Evolutionary conservation across 2,797 vertebrate genomes (phyloP).

Genomic region (Schizopygopsis malacanthus): DNA sequence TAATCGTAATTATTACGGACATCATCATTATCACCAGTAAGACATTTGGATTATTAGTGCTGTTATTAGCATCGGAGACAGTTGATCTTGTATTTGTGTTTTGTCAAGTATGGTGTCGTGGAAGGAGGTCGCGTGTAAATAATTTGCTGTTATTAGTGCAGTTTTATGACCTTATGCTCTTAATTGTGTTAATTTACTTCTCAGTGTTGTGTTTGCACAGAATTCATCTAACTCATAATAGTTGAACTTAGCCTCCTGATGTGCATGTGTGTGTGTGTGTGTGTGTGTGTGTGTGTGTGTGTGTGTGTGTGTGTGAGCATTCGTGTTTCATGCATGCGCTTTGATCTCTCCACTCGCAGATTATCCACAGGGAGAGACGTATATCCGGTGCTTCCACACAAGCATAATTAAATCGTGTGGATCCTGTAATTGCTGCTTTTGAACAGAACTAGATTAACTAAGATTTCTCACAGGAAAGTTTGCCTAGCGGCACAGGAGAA

Average conservation of each 20-base stretch:
- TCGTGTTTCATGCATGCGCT: neutral
- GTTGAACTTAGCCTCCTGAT: conserved; percentile 15
- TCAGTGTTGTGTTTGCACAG: conserved; percentile 3
- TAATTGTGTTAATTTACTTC: conserved; percentile 5
- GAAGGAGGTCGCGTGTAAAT: conserved; percentile 10
- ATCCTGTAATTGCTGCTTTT: conserved; percentile 66
- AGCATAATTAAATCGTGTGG: conserved; percentile 62
- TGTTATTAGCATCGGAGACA: conserved; percentile 59
- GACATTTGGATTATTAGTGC: conserved; percentile 56
- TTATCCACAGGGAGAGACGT: conserved; percentile 36
- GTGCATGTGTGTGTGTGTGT: neutral
- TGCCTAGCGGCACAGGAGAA: conserved; percentile 60
- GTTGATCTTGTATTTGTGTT: conserved; percentile 60
- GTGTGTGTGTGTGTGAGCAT: neutral
- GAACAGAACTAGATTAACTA: conserved; percentile 59
- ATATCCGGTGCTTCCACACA: conserved; percentile 11
- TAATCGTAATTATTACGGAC: conserved; percentile 60
- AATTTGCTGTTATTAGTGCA: conserved; percentile 19
- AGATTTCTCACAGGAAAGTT: conserved; percentile 56
- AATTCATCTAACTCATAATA: conserved; percentile 12
- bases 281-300: neutral
- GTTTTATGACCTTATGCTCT: conserved; percentile 20
- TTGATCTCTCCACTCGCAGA: conserved; percentile 38
- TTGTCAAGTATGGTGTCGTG: conserved; percentile 29
- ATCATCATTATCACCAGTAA: conserved; percentile 59